Evolutionary conservation across 2,888 invertebrate species (phyloP), one percentile per base, ranked within the genome.

Genomic region (Drosophila siamana): DNA sequence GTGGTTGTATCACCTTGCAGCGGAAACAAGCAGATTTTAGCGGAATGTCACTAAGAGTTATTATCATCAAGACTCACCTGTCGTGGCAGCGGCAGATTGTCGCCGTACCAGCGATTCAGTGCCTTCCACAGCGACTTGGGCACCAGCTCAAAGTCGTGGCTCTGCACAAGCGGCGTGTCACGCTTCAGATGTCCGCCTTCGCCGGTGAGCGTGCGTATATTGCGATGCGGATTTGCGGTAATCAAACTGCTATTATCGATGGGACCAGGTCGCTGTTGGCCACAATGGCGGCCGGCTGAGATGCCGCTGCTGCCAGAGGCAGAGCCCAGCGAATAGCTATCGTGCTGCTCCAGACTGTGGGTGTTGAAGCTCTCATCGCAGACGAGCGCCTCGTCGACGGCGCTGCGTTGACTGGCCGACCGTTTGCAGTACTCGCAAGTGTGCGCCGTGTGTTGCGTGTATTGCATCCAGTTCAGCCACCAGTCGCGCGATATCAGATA

Each of bases 61-160:
- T 19, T 11, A 4, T 1, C 8, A 4, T 15, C 0, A 0, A 0
- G 6, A 19, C 16, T 60, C 38, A 91, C 91, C 93, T 96, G 96
- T 81, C 97, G 92, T 0, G 97, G 97, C 74, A 97, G 93, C 4
- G 97, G 95, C 67, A 95, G 92, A 3, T 95, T 95, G 8, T 95
- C 95, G 22, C 96, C 96, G 92, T 97, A 96, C 98, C 98, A 98
- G 74, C 95, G 94, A 69, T 95, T 95, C 11, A 98, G 92, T 0
- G 97, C 97, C 71, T 96, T 95, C 98, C 98, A 98, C 76, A 98
- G 93, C 44, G 96, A 95, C 89, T 97, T 97, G 1, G 97, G 97
- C 51, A 98, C 94, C 47, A 97, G 93, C 92, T 97, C 96, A 93
- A 97, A 98, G 93, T 98, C 97, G 64, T 95, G 93, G 77, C 95